phyloP scores from a whole-genome alignment of 2,113 vertebrate species.

The Micromys minutus region DNA sequence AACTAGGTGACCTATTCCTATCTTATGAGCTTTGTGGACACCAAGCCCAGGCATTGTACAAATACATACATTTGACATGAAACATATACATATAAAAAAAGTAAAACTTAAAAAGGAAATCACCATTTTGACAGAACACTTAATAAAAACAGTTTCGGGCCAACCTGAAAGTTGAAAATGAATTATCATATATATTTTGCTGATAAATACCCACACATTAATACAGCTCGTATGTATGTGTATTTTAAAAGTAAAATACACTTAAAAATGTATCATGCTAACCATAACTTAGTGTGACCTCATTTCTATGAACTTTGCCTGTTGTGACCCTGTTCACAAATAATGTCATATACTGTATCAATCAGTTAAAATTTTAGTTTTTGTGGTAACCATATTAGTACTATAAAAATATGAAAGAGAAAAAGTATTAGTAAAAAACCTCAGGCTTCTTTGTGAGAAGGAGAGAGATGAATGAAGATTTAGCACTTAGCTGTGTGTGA shows the following conservation, averaged over 20 bases:
- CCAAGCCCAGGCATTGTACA: not conserved
- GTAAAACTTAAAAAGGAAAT: not conserved
- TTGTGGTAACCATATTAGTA: not conserved
- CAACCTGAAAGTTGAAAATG: not conserved
- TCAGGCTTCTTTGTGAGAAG: not conserved
- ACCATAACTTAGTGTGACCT: fast-evolving
- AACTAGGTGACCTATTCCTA: not conserved
- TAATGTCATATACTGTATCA: not conserved
- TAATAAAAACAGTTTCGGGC: not conserved
- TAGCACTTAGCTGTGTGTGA: not conserved
- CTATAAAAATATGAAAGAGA: not conserved
- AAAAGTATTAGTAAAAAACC: not conserved
- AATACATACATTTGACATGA: not conserved
- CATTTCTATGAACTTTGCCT: not conserved
- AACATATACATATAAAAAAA: not conserved
- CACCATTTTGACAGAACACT: not conserved
- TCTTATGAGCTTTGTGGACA: not conserved
- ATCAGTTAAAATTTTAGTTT: not conserved
- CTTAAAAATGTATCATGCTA: not conserved
- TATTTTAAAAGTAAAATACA: not conserved
- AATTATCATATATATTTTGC: not conserved
- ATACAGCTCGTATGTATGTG: not conserved
- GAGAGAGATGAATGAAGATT: fast-evolving
- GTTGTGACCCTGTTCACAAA: not conserved
- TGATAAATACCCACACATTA: not conserved